Conservation (phyloP, 1,140 invertebrate genomes). For the Fopius arisanus region DNA sequence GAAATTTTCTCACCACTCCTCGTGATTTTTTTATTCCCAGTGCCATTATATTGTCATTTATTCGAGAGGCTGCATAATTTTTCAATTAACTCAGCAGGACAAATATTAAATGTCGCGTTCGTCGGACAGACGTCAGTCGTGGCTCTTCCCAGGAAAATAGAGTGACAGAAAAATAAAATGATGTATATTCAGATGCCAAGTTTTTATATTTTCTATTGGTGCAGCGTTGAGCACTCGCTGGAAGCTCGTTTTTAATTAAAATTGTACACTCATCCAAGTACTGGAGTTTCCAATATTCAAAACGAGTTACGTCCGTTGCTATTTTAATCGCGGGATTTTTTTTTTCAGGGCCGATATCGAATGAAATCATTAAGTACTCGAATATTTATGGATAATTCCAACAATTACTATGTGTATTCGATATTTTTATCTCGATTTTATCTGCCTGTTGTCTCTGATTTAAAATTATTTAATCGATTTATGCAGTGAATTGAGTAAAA, state of each 20-base stretch:
- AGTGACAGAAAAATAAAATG: not conserved
- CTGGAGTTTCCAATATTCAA: constrained; percentile 5
- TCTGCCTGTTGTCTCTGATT: too few species aligned
- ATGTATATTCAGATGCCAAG: constrained; percentile 1
- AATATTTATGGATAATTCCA: not conserved
- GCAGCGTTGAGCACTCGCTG: not conserved
- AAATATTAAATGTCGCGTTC: not conserved
- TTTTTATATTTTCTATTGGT: constrained; percentile 7
- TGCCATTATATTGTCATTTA: not conserved
- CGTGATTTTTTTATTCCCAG: not conserved
- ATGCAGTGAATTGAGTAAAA: too few species aligned
- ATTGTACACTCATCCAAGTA: not conserved
- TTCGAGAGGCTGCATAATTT: constrained; percentile 6
- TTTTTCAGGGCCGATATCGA: not conserved
- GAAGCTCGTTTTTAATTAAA: constrained; percentile 25
- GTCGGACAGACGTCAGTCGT: not conserved
- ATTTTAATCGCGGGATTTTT: not conserved
- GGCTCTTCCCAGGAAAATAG: not conserved
- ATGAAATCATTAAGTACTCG: too few species aligned
- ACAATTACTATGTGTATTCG: not conserved
- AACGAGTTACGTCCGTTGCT: not conserved
- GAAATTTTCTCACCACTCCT: not conserved
- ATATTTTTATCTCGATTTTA: too few species aligned
- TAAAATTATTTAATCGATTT: too few species aligned
- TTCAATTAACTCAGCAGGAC: constrained; percentile 7